Evolutionary conservation across 2,888 invertebrate genomes (phyloP).

Genomic region (Physocephala rufipes): DNA sequence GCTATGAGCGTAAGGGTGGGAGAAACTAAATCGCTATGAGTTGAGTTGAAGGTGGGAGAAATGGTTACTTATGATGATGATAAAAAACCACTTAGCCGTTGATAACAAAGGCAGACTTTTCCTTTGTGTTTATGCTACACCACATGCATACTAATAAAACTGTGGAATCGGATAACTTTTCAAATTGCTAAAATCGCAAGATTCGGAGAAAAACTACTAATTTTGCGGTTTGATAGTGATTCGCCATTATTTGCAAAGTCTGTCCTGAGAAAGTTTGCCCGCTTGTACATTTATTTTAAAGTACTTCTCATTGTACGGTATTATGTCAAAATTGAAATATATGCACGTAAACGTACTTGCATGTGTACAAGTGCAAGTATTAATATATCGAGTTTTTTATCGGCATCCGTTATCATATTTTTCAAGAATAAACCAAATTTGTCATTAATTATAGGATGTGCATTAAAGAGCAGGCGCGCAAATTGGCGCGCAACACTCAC

Average conservation of each 20-base stretch:
- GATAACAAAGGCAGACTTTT: conserved; percentile 7
- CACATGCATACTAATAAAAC: conserved; percentile 5
- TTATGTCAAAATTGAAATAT: neutral
- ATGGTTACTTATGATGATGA: too few relatives aligned
- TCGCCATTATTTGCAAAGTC: neutral
- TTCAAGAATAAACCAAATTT: too few relatives aligned
- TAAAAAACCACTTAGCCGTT: conserved; percentile 4
- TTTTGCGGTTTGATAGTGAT: neutral
- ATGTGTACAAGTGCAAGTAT: too few relatives aligned
- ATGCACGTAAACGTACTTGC: neutral
- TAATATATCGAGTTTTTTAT: neutral
- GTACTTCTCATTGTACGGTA: neutral
- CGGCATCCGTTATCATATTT: neutral
- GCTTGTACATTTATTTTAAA: neutral
- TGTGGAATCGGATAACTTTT: conserved; percentile 6
- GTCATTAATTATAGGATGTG: too few relatives aligned
- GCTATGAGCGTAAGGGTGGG: too few relatives aligned
- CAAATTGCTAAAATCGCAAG: neutral
- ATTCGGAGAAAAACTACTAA: neutral
- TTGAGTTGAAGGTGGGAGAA: too few relatives aligned
- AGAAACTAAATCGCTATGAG: too few relatives aligned
- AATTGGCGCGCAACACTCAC: too few relatives aligned
- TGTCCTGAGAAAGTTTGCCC: neutral
- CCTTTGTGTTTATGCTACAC: neutral
- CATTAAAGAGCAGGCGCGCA: too few relatives aligned